Base-by-base conservation (phyloP, 2,888 invertebrate genomes). In the Lottia gigantea region DNA sequence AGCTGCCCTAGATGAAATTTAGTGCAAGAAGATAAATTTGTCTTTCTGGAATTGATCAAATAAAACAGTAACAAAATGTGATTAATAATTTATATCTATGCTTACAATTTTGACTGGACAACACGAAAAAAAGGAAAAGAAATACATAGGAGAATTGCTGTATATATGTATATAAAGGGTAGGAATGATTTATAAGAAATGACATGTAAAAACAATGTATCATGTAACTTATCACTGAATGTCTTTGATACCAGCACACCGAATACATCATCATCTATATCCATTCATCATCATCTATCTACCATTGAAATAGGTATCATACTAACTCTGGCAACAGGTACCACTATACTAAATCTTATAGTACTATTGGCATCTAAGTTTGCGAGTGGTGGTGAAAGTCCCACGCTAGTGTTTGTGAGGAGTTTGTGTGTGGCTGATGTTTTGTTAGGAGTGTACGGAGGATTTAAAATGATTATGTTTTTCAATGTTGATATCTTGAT, bases 401-500 rank as follows among this genome's bases (percentile, higher is more conserved):
- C 85, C 7, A 80, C 80, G 7, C 74, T 85, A n/a, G 80, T 84
- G 15, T 85, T 85, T 69, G 80, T 85, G 62, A 77, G 83, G 16
- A 83, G 82, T 74, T 74, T 85, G 31, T 83, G 81, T 63, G 70
- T 81, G 2, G 75, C 80, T 0, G 86, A 86, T 72, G 64, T 78
- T 11, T 70, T 85, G 55, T 74, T 81, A 7, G 84, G 83, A 8
- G 47, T 80, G 6, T 86, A 81, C 71, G 85, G 83, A 15, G 64
- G 84, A n/a, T 76, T 80, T 46, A 85, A 84, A 75, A 74, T 78
- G 23, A 31, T 79, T 1, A 76, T 83, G 66, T 67, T 84, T 19
- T 61, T 75, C 45, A 74, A 75, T 31, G 66, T 80, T 1, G 75
- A 81, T 16, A 65, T 61, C 40, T 70, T 78, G 0, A 66, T 70